These are phyloP conservation scores for Hydractinia symbiolongicarpus DNA, from an alignment of 30 jellyfish, hydroid and myxozoan genomes.

Conservation along the genomic window DNA sequence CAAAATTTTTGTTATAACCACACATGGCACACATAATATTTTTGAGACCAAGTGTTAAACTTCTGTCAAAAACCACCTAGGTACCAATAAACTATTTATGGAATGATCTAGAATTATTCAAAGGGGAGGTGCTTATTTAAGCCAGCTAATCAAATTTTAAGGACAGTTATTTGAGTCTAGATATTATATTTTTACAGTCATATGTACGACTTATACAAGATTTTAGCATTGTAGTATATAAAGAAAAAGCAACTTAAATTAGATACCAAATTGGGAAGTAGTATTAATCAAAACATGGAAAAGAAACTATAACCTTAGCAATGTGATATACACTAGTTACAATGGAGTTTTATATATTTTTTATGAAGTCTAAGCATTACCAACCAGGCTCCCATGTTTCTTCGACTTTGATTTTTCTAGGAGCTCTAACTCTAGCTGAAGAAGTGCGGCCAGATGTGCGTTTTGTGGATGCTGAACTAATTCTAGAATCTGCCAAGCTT, in stretches of 20 bases:
- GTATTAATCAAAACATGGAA: background rate
- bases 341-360: background rate
- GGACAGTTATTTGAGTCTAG: background rate
- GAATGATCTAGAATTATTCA: too few relatives aligned
- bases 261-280: background rate
- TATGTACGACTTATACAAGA: background rate
- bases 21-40: too few relatives aligned
- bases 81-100: too few relatives aligned
- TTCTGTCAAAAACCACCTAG: too few relatives aligned
- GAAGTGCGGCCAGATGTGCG: background rate
- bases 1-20: too few relatives aligned
- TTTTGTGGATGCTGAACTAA: background rate
- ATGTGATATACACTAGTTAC: background rate
- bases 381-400: constrained; percentile 16
- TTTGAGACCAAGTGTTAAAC: too few relatives aligned
- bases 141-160: too few relatives aligned
- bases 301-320: too few relatives aligned
- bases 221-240: background rate
- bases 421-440: background rate
- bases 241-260: background rate
- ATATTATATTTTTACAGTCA: background rate
- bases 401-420: constrained; percentile 1
- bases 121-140: too few relatives aligned
- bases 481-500: background rate
- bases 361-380: background rate